These are phyloP conservation scores for Gisinianus flammeolus DNA, from an alignment of 2,888 invertebrate species.

Conservation along the genomic window DNA sequence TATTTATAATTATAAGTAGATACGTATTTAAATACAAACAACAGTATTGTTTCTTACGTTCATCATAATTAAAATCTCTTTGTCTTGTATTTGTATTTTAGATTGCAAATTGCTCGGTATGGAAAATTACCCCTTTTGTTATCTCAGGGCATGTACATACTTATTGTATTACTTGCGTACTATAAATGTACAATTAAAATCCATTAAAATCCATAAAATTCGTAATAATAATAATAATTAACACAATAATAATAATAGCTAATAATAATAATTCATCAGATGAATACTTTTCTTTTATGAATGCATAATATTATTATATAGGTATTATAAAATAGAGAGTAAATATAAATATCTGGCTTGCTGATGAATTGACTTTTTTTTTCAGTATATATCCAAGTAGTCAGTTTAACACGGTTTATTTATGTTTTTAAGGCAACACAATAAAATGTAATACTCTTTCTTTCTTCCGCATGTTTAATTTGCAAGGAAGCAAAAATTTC, in stretches of 20 bases:
- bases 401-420: constrained; percentile 21
- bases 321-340: constrained; percentile 38
- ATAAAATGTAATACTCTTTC: constrained; percentile 33
- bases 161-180: neutral
- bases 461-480: neutral
- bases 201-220: neutral
- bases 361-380: constrained; percentile 36
- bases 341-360: constrained; percentile 40
- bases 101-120: constrained; percentile 20
- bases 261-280: neutral
- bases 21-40: neutral
- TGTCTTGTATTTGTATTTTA: constrained; percentile 25
- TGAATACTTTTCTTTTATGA: constrained; percentile 4
- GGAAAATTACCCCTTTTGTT: constrained; percentile 12
- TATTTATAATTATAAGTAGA: neutral
- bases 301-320: neutral
- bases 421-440: constrained; percentile 32
- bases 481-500: constrained; percentile 2
- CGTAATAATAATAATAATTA: constrained; percentile 3
- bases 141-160: neutral
- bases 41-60: constrained; percentile 7
- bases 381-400: constrained; percentile 26
- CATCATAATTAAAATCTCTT: constrained; percentile 29
- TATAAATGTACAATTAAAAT: neutral
- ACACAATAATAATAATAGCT: neutral